Evolutionary conservation across 2,797 vertebrate genomes (phyloP).

Genomic region (Adrianichthys oophorus): DNA sequence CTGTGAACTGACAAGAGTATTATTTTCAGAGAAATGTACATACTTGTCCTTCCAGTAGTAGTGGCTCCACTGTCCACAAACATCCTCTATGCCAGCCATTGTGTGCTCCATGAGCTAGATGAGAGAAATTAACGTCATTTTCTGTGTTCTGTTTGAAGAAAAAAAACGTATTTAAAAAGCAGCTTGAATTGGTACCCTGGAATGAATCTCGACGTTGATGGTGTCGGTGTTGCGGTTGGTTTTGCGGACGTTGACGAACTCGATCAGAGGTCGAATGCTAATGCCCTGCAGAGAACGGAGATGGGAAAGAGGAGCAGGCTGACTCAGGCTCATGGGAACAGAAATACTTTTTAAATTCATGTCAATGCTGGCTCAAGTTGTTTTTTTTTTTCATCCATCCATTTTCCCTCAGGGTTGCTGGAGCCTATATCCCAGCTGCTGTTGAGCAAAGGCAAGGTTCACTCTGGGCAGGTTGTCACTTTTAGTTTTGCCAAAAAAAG

Average conservation of each 20-base stretch:
- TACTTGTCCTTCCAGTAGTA: conserved; percentile 99
- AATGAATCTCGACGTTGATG: conserved; percentile 92
- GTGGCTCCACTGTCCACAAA: conserved; percentile 97
- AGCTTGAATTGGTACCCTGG: conserved; percentile 81
- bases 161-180: not conserved
- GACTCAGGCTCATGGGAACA: not conserved
- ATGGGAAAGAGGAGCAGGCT: no score
- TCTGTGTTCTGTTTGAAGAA: no score
- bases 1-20: not conserved
- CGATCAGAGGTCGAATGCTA: conserved; percentile 92
- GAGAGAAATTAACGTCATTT: not conserved
- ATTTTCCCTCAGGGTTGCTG: no score
- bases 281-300: conserved; percentile 81
- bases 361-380: no score
- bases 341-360: not conserved
- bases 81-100: conserved; percentile 92
- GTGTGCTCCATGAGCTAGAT: conserved; percentile 93
- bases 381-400: no score
- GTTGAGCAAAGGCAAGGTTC: no score
- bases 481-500: no score
- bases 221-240: conserved; percentile 88
- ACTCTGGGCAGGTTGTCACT: no score
- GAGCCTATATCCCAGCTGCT: no score
- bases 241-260: conserved; percentile 91
- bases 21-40: conserved; percentile 38